phyloP scores from a whole-genome alignment of 2,888 invertebrate genomes.

The Polydrusus cervinus region DNA sequence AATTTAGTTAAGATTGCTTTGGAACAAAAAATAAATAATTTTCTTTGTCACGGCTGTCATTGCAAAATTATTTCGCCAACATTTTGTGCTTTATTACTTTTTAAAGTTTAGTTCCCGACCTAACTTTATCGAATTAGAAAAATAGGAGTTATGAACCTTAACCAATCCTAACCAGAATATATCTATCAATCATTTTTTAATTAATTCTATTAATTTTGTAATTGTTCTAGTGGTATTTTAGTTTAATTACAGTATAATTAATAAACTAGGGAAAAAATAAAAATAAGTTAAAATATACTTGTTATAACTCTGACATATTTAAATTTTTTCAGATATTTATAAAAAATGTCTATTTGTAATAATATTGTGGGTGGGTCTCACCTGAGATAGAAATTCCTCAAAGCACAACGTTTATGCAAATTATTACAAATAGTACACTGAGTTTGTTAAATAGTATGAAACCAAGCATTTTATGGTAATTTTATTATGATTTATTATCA shows the following conservation, averaged over 20 bases:
- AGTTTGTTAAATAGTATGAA: neutral
- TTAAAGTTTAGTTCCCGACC: too few relatives aligned
- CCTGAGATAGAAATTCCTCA: neutral
- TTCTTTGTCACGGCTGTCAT: too few relatives aligned
- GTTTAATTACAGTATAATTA: neutral
- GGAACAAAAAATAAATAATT: too few relatives aligned
- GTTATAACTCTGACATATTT: constrained; percentile 10
- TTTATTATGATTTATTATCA: neutral
- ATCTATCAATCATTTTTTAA: too few relatives aligned
- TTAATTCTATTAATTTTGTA: too few relatives aligned
- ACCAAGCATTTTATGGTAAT: neutral
- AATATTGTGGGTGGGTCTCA: constrained; percentile 24
- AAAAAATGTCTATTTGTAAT: constrained; percentile 8
- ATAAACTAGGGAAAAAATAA: neutral
- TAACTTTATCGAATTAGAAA: too few relatives aligned
- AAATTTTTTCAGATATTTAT: constrained; percentile 1
- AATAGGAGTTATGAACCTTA: too few relatives aligned
- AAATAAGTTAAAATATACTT: neutral
- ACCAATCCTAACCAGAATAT: too few relatives aligned
- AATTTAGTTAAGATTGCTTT: too few relatives aligned
- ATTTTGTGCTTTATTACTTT: too few relatives aligned
- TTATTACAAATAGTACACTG: neutral
- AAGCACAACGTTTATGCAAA: neutral
- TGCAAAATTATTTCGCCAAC: too few relatives aligned
- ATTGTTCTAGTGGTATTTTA: neutral